Conservation (phyloP, 2,113 vertebrate genomes). For the Pungitius pungitius region DNA sequence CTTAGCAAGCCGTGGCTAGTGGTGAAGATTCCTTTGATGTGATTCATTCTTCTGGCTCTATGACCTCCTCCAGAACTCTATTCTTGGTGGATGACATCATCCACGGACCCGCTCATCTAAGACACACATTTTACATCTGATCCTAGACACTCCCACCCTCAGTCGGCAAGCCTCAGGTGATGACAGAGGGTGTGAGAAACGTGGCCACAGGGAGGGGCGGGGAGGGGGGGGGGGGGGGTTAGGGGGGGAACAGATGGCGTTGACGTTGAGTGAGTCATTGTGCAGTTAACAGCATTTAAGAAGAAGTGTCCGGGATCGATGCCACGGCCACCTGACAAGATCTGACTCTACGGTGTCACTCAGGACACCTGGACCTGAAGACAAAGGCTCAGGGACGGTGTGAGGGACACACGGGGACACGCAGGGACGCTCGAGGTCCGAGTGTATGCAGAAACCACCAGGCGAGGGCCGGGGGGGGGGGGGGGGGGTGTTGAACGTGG, state of each 20-base stretch:
- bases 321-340: slow-evolving; percentile 28
- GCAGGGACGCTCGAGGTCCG: not conserved
- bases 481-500: too few relatives aligned
- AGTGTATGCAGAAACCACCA: slow-evolving; percentile 10
- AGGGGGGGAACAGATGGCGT: slow-evolving; percentile 12
- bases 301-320: slow-evolving; percentile 45
- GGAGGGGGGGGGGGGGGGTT: not conserved
- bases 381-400: slow-evolving; percentile 12
- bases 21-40: slow-evolving; percentile 39
- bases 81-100: not conserved
- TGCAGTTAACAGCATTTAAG: slow-evolving; percentile 49
- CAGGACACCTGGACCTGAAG: too few relatives aligned
- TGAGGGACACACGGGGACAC: not conserved
- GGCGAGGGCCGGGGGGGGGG: not conserved
- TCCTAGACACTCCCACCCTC: slow-evolving; percentile 8
- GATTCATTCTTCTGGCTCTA: not conserved
- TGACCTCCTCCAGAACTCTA: not conserved
- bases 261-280: slow-evolving; percentile 56
- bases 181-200: slow-evolving; percentile 41
- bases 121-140: not conserved
- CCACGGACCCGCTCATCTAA: not conserved
- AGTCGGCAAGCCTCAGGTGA: slow-evolving; percentile 18
- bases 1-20: slow-evolving; percentile 4
- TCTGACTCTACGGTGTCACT: slow-evolving; percentile 28
- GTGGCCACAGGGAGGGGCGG: slow-evolving; percentile 1